Conservation (phyloP, 2,113 vertebrate genomes). For the Gymnogyps californianus region DNA sequence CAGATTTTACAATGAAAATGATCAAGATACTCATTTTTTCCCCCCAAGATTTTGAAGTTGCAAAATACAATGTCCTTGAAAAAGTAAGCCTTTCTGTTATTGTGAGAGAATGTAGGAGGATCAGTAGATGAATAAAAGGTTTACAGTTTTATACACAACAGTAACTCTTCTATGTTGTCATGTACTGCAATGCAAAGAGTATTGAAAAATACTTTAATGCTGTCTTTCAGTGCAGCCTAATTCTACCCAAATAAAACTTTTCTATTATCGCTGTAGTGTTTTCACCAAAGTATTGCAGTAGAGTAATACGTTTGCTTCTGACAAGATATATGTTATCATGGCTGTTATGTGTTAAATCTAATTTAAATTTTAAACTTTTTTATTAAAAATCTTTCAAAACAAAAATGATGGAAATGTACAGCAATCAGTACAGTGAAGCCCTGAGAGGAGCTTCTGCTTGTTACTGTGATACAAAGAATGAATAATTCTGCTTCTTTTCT, state of each 20-base stretch:
- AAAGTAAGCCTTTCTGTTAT: constrained; percentile 69
- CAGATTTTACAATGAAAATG: constrained; percentile 66
- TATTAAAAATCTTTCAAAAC: neutral
- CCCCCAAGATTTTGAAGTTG: constrained; percentile 79
- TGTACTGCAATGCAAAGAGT: neutral
- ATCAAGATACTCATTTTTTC: constrained; percentile 62
- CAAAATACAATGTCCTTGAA: constrained; percentile 79
- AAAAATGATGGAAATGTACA: neutral
- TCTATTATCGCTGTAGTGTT: neutral
- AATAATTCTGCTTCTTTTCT: neutral
- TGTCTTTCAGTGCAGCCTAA: neutral
- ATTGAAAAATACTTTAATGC: neutral
- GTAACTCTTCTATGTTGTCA: neutral
- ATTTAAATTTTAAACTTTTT: neutral
- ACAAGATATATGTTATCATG: neutral
- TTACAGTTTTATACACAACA: neutral
- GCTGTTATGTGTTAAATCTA: neutral
- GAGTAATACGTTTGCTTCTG: neutral
- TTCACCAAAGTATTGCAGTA: neutral
- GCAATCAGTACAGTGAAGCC: neutral
- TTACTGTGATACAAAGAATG: neutral
- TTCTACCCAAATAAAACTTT: neutral
- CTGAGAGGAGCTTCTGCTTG: neutral
- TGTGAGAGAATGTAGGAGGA: neutral
- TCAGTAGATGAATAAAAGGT: neutral